A percentile compares a stretch with the other conserved stretches of the same genome.
phyloP scores from a whole-genome alignment of 1,140 invertebrate genomes.

The Trissolcus basalis region DNA sequence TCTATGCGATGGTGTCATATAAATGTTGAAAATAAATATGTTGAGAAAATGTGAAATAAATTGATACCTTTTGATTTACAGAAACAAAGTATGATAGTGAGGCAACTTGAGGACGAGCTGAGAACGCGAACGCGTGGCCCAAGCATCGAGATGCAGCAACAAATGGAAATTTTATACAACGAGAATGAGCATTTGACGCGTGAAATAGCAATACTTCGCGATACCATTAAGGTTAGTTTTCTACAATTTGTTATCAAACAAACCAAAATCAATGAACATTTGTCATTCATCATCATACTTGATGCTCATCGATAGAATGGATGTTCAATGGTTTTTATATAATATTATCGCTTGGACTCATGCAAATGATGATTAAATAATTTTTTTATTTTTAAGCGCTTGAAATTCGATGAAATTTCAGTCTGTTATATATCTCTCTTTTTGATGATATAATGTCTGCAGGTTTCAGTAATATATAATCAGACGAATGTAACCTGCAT shows the following conservation, averaged over 20 bases:
- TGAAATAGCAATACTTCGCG: conserved; percentile 95
- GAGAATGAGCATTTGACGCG: conserved; percentile 96
- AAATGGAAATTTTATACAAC: conserved; percentile 92
- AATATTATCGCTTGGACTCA: too few relatives aligned
- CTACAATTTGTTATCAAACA: too few relatives aligned
- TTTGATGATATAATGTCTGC: too few relatives aligned
- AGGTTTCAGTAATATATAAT: too few relatives aligned
- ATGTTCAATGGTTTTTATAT: conserved; percentile 37
- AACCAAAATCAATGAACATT: neutral
- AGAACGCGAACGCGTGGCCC: conserved; percentile 89
- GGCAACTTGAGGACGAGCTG: conserved; percentile 94
- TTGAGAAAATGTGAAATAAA: too few relatives aligned
- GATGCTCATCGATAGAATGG: conserved; percentile 17
- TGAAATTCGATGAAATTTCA: too few relatives aligned
- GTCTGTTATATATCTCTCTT: too few relatives aligned
- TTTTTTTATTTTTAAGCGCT: too few relatives aligned
- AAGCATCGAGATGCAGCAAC: conserved; percentile 92
- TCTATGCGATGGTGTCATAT: too few relatives aligned
- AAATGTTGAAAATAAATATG: too few relatives aligned
- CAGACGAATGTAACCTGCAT: too few relatives aligned
- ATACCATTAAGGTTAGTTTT: conserved; percentile 91
- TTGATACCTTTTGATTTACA: conserved; percentile 75
- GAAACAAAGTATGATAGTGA: conserved; percentile 97
- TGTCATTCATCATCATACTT: conserved; percentile 20
- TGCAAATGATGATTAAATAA: too few relatives aligned